A percentile compares a stretch with the other conserved stretches of the same genome.
Evolutionary conservation across 2,113 vertebrate genomes (phyloP).

Genomic region (Piaya cayana): DNA sequence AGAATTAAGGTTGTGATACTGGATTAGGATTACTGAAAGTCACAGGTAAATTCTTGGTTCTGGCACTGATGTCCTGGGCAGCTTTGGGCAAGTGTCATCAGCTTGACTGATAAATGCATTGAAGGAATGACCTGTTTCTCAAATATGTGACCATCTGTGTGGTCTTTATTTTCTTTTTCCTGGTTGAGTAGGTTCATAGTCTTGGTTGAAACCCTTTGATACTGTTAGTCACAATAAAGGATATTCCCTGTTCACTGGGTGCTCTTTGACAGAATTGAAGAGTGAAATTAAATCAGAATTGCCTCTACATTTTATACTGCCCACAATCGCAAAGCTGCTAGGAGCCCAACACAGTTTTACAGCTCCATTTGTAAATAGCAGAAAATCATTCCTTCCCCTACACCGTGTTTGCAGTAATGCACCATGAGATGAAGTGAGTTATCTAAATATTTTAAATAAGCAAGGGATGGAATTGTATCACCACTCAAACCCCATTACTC

Average conservation of each 20-base stretch:
- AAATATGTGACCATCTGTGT: background rate
- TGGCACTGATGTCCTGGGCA: background rate
- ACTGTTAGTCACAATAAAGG: constrained; percentile 27
- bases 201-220: background rate
- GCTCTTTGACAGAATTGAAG: constrained; percentile 27
- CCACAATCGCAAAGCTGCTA: background rate
- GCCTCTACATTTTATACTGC: background rate
- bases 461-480: background rate
- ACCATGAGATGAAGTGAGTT: background rate
- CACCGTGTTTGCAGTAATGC: background rate
- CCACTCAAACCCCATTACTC: background rate
- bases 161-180: background rate
- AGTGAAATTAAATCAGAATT: constrained; percentile 40
- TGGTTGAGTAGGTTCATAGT: background rate
- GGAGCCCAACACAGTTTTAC: background rate
- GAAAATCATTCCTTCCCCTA: background rate
- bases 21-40: background rate
- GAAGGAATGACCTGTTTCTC: background rate
- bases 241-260: constrained; percentile 5
- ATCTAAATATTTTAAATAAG: background rate
- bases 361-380: background rate
- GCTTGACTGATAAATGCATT: background rate
- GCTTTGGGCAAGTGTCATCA: background rate
- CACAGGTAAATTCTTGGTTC: background rate
- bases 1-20: background rate